phyloP scores from a whole-genome alignment of 1,140 invertebrate genomes.

The Stegodyphus dumicola region DNA sequence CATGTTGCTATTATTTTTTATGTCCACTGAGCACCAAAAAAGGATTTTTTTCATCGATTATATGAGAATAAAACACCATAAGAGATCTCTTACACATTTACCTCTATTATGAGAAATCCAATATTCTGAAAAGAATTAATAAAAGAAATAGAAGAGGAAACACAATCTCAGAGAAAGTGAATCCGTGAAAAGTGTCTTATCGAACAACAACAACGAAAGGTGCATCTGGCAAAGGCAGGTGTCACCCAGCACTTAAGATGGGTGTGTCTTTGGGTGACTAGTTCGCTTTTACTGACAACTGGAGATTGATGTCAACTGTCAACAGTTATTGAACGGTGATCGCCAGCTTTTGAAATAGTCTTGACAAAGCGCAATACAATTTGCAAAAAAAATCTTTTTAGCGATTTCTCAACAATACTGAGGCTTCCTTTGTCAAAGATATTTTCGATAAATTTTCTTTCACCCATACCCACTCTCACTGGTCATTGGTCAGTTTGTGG shows the following conservation, averaged over 20 bases:
- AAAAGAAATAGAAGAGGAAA: not conserved
- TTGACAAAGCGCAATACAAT: not conserved
- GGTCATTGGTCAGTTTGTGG: too few species aligned
- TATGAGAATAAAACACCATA: too few species aligned
- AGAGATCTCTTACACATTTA: too few species aligned
- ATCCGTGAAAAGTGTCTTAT: constrained; percentile 1
- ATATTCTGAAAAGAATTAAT: too few species aligned
- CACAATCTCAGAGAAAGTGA: not conserved
- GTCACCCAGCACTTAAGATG: constrained; percentile 9
- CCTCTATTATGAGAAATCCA: too few species aligned
- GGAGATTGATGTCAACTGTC: constrained; percentile 10
- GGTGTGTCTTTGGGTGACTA: constrained; percentile 17
- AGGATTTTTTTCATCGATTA: too few species aligned
- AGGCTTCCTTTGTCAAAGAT: too few species aligned
- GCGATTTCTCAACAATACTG: too few species aligned
- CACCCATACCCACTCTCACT: too few species aligned
- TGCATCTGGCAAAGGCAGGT: constrained; percentile 6
- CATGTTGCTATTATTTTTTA: too few species aligned
- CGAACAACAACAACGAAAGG: not conserved
- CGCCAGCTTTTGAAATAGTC: not conserved
- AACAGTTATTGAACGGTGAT: constrained; percentile 22
- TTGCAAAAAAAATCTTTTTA: constrained; percentile 7
- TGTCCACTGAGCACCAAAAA: too few species aligned
- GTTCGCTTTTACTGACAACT: not conserved
- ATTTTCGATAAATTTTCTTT: too few species aligned